Conservation (phyloP, 1,140 invertebrate species). For the Heliconius congener region DNA sequence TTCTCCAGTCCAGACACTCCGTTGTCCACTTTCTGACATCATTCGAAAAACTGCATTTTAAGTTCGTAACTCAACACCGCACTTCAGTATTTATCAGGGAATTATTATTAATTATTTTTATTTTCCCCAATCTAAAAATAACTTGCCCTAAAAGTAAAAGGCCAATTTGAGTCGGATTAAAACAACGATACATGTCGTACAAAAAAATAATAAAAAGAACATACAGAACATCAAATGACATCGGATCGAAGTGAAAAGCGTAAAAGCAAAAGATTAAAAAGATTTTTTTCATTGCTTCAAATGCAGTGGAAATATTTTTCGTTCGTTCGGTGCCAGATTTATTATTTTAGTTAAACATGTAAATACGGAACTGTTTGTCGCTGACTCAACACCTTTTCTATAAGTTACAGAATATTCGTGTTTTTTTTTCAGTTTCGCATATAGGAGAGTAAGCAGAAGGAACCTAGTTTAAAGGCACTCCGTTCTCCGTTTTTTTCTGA, state of each 20-base stretch:
- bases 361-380: not conserved
- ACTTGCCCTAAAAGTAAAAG: not conserved
- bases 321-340: not conserved
- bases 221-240: not conserved
- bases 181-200: not conserved
- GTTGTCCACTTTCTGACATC: too few species aligned
- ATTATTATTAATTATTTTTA: too few species aligned
- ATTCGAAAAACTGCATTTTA: too few species aligned
- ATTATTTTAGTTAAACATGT: not conserved
- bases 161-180: not conserved
- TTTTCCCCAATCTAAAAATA: not conserved
- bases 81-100: too few species aligned
- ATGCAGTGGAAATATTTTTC: not conserved
- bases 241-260: slow-evolving; percentile 15
- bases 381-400: not conserved
- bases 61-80: not conserved
- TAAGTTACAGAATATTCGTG: too few species aligned
- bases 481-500: too few species aligned
- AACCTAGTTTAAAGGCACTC: too few species aligned
- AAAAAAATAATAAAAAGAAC: not conserved
- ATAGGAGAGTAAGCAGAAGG: too few species aligned
- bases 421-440: too few species aligned
- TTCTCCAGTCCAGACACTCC: too few species aligned
- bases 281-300: slow-evolving; percentile 3
- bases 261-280: slow-evolving; percentile 12